phyloP scores from a whole-genome alignment of 2,113 vertebrate species.

The Eretmochelys imbricata region DNA sequence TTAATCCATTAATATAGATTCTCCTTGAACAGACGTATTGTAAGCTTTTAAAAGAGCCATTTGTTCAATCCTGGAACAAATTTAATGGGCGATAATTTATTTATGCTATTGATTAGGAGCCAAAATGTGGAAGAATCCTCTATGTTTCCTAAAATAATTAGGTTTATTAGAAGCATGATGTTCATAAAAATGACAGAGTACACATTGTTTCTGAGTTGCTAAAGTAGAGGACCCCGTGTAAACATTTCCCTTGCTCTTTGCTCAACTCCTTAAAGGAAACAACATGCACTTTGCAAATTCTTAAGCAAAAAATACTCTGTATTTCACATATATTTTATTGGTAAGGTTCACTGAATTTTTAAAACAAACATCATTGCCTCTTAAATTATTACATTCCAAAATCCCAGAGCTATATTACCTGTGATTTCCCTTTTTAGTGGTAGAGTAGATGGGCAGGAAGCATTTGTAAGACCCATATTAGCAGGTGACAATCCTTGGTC shows the following conservation, averaged over 20 bases:
- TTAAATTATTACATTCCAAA: slow-evolving; percentile 16
- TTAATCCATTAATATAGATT: slow-evolving; percentile 69
- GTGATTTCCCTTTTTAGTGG: slow-evolving; percentile 92
- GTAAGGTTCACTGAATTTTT: neutral
- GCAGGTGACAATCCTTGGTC: slow-evolving; percentile 89
- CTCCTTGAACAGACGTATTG: slow-evolving; percentile 88
- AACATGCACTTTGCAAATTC: neutral
- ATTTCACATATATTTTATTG: neutral
- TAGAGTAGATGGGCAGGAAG: slow-evolving; percentile 87
- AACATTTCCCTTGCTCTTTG: slow-evolving; percentile 26
- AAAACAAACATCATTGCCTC: neutral
- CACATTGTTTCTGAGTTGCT: slow-evolving; percentile 33
- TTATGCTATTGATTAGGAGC: slow-evolving; percentile 74
- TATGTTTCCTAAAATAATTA: slow-evolving; percentile 86
- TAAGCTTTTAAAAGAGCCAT: slow-evolving; percentile 78
- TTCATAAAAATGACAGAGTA: slow-evolving; percentile 69
- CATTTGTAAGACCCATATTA: slow-evolving; percentile 88
- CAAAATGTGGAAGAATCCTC: slow-evolving; percentile 78
- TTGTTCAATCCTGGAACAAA: slow-evolving; percentile 81
- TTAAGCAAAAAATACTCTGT: neutral
- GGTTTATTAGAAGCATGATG: slow-evolving; percentile 76
- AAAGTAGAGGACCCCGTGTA: slow-evolving; percentile 54
- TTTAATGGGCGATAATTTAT: slow-evolving; percentile 82
- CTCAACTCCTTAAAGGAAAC: slow-evolving; percentile 27
- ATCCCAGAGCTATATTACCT: slow-evolving; percentile 81